Conservation (phyloP, 2,888 invertebrate genomes). For the Nycteola revayana region DNA sequence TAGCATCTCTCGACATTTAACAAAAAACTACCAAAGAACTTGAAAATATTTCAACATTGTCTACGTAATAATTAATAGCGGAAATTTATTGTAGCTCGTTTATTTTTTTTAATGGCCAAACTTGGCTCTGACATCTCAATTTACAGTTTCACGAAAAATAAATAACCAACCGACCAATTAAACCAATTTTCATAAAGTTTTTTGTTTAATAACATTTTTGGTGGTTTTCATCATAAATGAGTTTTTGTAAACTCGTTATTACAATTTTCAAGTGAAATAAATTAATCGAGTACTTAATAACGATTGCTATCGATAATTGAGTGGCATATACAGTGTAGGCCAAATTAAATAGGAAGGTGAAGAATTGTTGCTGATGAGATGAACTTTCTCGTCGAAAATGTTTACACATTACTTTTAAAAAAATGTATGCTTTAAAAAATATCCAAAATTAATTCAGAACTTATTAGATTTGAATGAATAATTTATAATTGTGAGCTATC, state of each 20-base stretch:
- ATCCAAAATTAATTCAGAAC: too few species aligned
- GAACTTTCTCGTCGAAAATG: too few species aligned
- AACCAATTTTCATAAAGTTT: constrained; percentile 38
- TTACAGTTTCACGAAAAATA: constrained; percentile 28
- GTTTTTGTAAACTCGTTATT: constrained; percentile 25
- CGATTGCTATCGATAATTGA: constrained; percentile 68
- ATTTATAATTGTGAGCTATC: too few species aligned
- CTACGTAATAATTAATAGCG: constrained; percentile 21
- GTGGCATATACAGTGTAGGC: constrained; percentile 20
- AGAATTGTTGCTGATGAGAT: too few species aligned
- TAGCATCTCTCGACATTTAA: too few species aligned
- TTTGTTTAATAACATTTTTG: constrained; percentile 27
- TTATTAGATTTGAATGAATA: too few species aligned
- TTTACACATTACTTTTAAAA: too few species aligned
- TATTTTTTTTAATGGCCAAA: constrained; percentile 16
- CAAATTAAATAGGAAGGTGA: constrained; percentile 14
- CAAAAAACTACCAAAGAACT: neutral
- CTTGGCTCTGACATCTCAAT: constrained; percentile 40
- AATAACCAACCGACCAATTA: constrained; percentile 46
- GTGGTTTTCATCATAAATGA: constrained; percentile 39
- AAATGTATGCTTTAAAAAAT: too few species aligned
- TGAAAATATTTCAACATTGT: constrained; percentile 5
- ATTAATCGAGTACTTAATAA: constrained; percentile 55
- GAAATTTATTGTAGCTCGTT: constrained; percentile 15
- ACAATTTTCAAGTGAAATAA: constrained; percentile 38